Percentiles rank a stretch among this genome's conserved stretches.
phyloP scores from a whole-genome alignment of 2,113 vertebrate species.

The Apaloderma vittatum region DNA sequence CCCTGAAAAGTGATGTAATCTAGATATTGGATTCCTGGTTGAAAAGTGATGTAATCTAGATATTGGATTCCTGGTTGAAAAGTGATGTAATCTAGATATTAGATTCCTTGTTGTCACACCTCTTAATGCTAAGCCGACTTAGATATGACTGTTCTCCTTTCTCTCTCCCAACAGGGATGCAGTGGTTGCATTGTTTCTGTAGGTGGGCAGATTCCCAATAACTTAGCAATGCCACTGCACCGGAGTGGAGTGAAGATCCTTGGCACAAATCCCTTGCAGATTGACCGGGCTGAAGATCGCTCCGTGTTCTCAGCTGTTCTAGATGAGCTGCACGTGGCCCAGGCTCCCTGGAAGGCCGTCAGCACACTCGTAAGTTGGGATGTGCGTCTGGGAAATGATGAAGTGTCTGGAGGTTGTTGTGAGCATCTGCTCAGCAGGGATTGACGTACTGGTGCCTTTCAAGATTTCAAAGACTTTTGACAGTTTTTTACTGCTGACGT shows the following conservation, averaged over 20 bases:
- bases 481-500: background rate
- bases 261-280: slow-evolving; percentile 90
- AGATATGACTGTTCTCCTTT: background rate
- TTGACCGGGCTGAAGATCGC: slow-evolving; percentile 91
- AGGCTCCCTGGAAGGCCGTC: slow-evolving; percentile 93
- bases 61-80: background rate
- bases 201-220: slow-evolving; percentile 95
- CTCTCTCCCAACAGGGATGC: slow-evolving; percentile 81
- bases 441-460: background rate
- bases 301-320: slow-evolving; percentile 90
- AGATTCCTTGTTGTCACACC: background rate
- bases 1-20: background rate
- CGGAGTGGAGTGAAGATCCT: slow-evolving; percentile 90
- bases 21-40: background rate
- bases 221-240: slow-evolving; percentile 89
- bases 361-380: slow-evolving; percentile 85
- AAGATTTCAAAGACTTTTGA: background rate
- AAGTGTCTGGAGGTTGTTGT: background rate
- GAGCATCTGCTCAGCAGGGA: background rate
- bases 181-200: slow-evolving; percentile 93
- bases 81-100: background rate
- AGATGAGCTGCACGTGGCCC: slow-evolving; percentile 89
- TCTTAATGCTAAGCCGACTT: background rate
- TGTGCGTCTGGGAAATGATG: background rate
- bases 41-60: background rate